Percentiles rank a stretch among this genome's conserved stretches.
Evolutionary conservation across 2,888 invertebrate genomes (phyloP).

Genomic region (Spodoptera littoralis): DNA sequence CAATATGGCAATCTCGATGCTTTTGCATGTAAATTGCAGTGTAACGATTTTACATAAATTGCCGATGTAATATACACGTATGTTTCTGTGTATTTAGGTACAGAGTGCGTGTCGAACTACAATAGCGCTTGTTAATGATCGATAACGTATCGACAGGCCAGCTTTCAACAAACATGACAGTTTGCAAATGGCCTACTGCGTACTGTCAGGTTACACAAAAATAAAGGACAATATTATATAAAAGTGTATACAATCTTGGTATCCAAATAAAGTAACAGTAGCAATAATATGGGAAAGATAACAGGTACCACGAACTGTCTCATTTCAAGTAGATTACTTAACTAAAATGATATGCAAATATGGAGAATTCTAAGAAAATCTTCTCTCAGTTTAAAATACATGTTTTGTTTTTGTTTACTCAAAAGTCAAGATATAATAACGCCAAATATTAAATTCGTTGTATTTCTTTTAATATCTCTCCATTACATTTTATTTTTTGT

Average conservation of each 20-base stretch:
- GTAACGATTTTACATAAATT: constrained; percentile 52
- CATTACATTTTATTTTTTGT: no score
- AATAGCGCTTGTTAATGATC: constrained; percentile 41
- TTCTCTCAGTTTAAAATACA: background rate
- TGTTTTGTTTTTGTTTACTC: background rate
- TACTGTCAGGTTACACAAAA: no score
- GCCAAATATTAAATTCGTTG: no score
- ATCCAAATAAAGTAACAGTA: no score
- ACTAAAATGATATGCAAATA: background rate
- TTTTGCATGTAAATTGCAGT: constrained; percentile 59
- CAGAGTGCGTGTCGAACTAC: constrained; percentile 28
- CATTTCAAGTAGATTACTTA: no score
- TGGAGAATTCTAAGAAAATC: background rate
- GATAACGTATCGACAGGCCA: constrained; percentile 24
- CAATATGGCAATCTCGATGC: constrained; percentile 31
- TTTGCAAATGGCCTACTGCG: constrained; percentile 27
- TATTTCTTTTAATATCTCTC: no score
- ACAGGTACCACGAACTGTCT: no score
- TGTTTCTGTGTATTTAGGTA: constrained; percentile 5
- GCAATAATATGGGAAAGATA: no score
- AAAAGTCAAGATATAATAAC: no score
- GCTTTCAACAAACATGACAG: constrained; percentile 32
- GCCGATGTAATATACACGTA: constrained; percentile 21
- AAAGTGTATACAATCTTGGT: no score
- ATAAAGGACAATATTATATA: no score